Base-by-base conservation (phyloP, 2,113 vertebrate species). In the Rhegmatorhina hoffmannsi region DNA sequence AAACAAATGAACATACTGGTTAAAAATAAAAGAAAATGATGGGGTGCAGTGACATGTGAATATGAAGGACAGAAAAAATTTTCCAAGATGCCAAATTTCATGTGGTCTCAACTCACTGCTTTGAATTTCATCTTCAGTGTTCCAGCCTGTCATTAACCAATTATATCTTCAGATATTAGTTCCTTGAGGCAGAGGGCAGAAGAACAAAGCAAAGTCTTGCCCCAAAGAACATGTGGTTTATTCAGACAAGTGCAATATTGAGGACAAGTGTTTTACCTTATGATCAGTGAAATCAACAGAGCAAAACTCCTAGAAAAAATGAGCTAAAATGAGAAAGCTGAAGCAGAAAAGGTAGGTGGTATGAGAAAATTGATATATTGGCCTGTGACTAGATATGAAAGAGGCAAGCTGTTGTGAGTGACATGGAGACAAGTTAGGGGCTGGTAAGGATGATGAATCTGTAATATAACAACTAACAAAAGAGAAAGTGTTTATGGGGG, bases 401-500 rank as follows among this genome's bases (percentile, higher is more conserved):
- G 50, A 64, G 36, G 89, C 49, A 46, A 90, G 49, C 56, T 60
- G 33, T 84, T 80, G 11, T 69, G 29, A 56, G 25, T 77, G 87
- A 46, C 23, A 40, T 5, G 31, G 24, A 70, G 50, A 47, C 43
- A 74, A 80, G 47, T 23, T 10, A 1, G 21, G 44, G 74, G 56
- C 40, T 89, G 83, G 25, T 56, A 86, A 77, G 68, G 36, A 28
- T 64, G 33, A 26, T 17, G 8, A 62, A 16, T 76, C 66, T 93
- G 64, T 86, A 77, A 46, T 88, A 50, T 4, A 82, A 47, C 14
- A 86, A n/a, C 19, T 62, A 81, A 93, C 80, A 92, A 70, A 72
- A 40, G 55, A 88, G 53, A 83, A 93, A 76, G 78, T 77, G 86
- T 55, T 87, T 91, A 64, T 78, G 92, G 52, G 73, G 83, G 91